Conservation (phyloP, 2,797 vertebrate species). For the Phataginus tricuspis region DNA sequence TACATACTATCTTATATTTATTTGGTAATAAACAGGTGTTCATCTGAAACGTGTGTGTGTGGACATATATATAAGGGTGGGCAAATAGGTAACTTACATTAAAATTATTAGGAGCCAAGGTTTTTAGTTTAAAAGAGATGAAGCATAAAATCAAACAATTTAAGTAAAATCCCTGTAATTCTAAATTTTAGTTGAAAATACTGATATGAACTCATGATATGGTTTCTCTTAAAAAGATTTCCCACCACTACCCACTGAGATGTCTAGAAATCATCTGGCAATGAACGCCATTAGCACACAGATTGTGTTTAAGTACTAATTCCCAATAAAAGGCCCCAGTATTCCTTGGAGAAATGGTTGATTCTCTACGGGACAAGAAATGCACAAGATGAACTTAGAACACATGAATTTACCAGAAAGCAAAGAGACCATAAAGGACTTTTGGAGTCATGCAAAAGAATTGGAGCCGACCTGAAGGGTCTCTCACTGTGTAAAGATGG, state of each 20-base stretch:
- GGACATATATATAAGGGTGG: no score
- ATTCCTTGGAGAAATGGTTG: background rate
- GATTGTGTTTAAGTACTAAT: background rate
- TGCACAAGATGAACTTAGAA: background rate
- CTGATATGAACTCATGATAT: background rate
- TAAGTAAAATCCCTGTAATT: background rate
- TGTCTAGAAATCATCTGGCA: background rate
- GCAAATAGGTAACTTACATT: background rate
- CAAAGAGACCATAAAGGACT: background rate
- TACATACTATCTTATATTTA: background rate
- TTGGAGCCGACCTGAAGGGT: background rate
- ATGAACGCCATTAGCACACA: background rate
- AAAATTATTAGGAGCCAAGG: background rate
- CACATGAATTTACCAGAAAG: background rate
- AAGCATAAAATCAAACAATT: background rate
- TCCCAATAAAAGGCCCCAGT: background rate
- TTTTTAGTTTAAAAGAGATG: background rate
- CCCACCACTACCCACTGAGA: background rate
- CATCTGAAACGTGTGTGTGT: background rate
- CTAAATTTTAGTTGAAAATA: background rate
- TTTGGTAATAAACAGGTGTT: background rate
- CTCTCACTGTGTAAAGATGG: background rate
- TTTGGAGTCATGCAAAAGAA: background rate
- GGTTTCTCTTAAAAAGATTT: background rate
- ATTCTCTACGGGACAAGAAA: background rate